Conservation (phyloP, 2,888 invertebrate genomes). For the Agrotis segetum region DNA sequence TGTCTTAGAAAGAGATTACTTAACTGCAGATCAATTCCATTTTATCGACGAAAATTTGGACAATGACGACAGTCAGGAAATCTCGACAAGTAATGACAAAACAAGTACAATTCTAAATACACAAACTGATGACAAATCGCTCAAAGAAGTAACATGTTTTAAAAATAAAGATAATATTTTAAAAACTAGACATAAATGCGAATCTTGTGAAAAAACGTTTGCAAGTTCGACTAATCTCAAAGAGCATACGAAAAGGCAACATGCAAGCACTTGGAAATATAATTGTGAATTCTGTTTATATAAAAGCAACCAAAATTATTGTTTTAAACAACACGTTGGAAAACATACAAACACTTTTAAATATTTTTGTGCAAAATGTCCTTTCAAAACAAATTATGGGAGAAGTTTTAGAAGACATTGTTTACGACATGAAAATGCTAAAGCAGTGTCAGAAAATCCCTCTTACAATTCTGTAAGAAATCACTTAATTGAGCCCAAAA, state of each 20-base stretch:
- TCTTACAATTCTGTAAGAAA: no score
- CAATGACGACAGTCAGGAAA: neutral
- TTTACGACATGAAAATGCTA: neutral
- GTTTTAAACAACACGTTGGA: slow-evolving; percentile 10
- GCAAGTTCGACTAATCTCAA: neutral
- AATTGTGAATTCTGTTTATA: slow-evolving; percentile 14
- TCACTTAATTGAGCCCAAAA: neutral
- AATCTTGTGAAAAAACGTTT: slow-evolving; percentile 23
- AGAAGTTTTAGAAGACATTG: slow-evolving; percentile 6
- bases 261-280: slow-evolving; percentile 12
- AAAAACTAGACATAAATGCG: neutral
- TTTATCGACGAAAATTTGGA: slow-evolving; percentile 20
- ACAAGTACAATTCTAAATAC: neutral
- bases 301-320: slow-evolving; percentile 5
- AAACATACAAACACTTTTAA: slow-evolving; percentile 29
- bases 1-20: neutral
- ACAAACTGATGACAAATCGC: neutral
- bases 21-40: slow-evolving; percentile 20
- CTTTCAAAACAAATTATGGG: slow-evolving; percentile 28
- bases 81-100: no score
- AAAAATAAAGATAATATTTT: neutral
- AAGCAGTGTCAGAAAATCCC: neutral
- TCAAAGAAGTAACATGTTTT: neutral
- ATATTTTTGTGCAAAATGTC: slow-evolving; percentile 17
- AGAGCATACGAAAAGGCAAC: neutral